These are phyloP conservation scores for Hydropsyche betteni DNA, from an alignment of 2,888 invertebrate species.

Conservation along the genomic window DNA sequence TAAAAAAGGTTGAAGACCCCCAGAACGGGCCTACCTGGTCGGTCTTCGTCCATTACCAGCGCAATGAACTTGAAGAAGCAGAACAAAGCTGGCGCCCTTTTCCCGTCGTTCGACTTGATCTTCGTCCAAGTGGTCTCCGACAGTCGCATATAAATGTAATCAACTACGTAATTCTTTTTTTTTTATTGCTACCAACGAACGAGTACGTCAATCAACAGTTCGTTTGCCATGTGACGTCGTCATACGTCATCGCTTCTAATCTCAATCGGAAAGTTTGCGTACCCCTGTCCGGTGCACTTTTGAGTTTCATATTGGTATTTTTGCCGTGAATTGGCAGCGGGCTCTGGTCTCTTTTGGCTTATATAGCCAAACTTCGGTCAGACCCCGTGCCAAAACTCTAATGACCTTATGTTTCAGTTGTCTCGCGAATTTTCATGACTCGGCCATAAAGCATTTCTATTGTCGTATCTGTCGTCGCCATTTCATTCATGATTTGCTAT, in stretches of 20 bases:
- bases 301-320: no score
- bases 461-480: no score
- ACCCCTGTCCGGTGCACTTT: background rate
- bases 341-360: background rate
- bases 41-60: constrained; percentile 24
- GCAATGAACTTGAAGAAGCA: constrained; percentile 28
- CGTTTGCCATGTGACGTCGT: background rate
- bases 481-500: no score
- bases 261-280: no score
- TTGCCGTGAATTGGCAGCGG: constrained; percentile 1
- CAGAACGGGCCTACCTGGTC: constrained; percentile 7
- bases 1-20: constrained; percentile 7
- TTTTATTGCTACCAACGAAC: background rate
- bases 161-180: background rate
- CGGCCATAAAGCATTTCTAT: no score
- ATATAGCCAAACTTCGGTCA: no score
- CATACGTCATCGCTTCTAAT: background rate
- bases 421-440: no score
- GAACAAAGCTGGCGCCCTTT: constrained; percentile 15
- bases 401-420: no score
- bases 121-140: constrained; percentile 10
- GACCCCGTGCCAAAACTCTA: no score
- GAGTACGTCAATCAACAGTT: background rate
- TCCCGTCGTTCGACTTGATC: constrained; percentile 5
- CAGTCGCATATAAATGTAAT: background rate